Evolutionary conservation across 2,888 invertebrate genomes (phyloP).

Genomic region (Clistopyga incitator): DNA sequence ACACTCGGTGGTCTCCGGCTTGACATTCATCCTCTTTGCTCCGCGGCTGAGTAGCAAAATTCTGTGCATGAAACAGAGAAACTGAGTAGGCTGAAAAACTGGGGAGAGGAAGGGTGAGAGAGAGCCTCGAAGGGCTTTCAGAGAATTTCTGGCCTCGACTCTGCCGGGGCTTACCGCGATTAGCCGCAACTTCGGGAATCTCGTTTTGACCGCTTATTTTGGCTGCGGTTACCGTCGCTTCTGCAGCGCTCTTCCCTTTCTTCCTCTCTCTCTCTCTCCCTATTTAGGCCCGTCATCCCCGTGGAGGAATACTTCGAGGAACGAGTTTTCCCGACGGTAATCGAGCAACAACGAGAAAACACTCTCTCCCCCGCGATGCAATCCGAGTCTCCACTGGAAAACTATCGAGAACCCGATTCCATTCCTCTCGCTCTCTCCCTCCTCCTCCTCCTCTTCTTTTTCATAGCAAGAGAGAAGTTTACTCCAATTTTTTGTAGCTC

Average conservation of each 20-base stretch:
- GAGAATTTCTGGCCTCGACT: constrained; percentile 52
- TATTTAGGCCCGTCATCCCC: constrained; percentile 46
- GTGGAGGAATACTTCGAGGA: constrained; percentile 42
- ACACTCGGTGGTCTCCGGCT: not conserved
- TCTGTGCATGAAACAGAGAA: constrained; percentile 7
- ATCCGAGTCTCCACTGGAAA: constrained; percentile 22
- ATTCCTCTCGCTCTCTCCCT: not conserved
- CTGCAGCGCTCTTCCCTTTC: constrained; percentile 27
- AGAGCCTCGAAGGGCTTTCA: constrained; percentile 51
- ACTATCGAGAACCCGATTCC: constrained; percentile 18
- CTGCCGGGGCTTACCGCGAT: constrained; percentile 61
- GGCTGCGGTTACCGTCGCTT: constrained; percentile 60
- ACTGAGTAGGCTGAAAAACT: not conserved
- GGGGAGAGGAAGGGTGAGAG: not conserved
- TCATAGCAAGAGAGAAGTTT: constrained; percentile 30
- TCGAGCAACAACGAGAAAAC: constrained; percentile 65
- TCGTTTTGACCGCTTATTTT: constrained; percentile 68
- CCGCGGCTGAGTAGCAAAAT: not conserved
- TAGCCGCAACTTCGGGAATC: constrained; percentile 65
- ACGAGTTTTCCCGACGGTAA: constrained; percentile 61
- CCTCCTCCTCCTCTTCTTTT: not conserved
- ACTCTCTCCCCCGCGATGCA: constrained; percentile 27
- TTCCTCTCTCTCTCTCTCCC: constrained; percentile 52
- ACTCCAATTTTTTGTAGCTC: constrained; percentile 38
- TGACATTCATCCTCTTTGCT: constrained; percentile 29